Evolutionary conservation across 2,888 invertebrate species (phyloP), one percentile per base, ranked within the genome.

Genomic region (Hanleya hanleyi): DNA sequence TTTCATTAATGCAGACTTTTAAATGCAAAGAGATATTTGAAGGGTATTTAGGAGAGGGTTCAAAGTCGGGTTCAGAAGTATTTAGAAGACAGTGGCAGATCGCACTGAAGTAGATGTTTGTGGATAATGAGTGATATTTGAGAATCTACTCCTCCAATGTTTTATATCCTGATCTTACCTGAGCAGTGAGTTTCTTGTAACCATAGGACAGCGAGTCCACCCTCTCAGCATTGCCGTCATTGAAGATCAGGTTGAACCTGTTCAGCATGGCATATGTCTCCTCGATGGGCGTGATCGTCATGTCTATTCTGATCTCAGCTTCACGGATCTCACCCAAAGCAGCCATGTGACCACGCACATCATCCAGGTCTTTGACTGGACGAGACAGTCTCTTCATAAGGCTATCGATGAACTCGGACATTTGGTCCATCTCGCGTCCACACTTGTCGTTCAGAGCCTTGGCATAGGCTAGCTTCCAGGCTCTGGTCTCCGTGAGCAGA

Each of bases 241-340:
- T 96, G 12, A 97, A 95, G 5, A 94, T 94, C 1, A 98, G 93
- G 80, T 97, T 95, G 88, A 96, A 97, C 12, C 96, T 94, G 1
- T 95, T 95, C 3, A 98, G 94, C 41, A 97, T 94, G 86, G 96
- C 96, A 89, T 98, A 98, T 0, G 97, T 96, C 92, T 98, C 96
- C 92, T 98, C 98, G 74, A 98, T 96, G 0, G 98, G 98, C 85
- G 96, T 96, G 73, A 98, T 97, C 84, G 94, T 95, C 67, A 97
- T 92, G 87, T 98, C 98, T 94, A 98, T 96, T 83, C 97, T 96
- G 18, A 98, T 96, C 91, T 98, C 98, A 87, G 96, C 96, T 84
- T 97, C 97, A 3, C 98, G 92, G 69, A 97, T 97, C 91, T 97
- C 89, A 87, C 95, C 94, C 73, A 98, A 91, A 0, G 96, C 96